phyloP scores from a whole-genome alignment of 2,113 vertebrate species.

The Podarcis raffonei region DNA sequence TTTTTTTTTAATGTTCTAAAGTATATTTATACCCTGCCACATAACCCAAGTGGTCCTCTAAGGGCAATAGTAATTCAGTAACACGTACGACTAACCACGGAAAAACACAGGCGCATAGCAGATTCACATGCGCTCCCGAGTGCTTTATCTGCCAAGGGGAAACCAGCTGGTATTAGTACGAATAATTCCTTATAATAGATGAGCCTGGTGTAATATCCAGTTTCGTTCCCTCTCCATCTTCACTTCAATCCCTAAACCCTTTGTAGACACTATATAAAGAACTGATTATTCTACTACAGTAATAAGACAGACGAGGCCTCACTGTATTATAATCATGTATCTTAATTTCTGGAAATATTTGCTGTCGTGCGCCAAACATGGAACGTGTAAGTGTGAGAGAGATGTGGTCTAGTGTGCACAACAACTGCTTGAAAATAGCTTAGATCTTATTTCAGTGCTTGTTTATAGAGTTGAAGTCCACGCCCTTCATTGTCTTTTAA shows the following conservation, averaged over 20 bases:
- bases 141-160: neutral
- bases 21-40: neutral
- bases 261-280: neutral
- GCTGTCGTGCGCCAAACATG: neutral
- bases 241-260: neutral
- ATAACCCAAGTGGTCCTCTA: neutral
- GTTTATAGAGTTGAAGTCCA: neutral
- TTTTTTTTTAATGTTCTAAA: neutral
- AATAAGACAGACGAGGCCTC: neutral
- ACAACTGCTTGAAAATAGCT: neutral
- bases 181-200: neutral
- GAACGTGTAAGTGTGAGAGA: neutral
- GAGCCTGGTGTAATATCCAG: neutral
- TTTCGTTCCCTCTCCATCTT: neutral
- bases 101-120: neutral
- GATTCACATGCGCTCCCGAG: neutral
- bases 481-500: neutral
- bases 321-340: neutral
- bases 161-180: neutral
- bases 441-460: neutral
- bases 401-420: neutral
- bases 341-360: neutral
- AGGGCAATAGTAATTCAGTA: neutral
- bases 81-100: neutral
- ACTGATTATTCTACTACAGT: neutral